Percentiles rank a stretch among this genome's conserved stretches.
These are phyloP conservation scores for Tamias sibiricus DNA, from an alignment of 2,113 vertebrate species.

Conservation along the genomic window DNA sequence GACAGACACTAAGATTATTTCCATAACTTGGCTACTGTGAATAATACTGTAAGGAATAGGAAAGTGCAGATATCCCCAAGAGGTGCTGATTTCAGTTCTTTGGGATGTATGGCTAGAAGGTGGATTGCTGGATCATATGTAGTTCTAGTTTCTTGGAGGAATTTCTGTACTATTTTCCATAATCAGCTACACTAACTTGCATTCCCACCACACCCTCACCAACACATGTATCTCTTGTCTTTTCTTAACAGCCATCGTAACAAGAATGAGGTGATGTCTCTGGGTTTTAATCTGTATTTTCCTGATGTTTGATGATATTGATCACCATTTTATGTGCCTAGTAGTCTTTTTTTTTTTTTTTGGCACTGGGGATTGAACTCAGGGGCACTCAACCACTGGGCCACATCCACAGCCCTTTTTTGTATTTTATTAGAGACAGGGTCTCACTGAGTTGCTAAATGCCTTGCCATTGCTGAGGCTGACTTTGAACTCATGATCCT, in stretches of 20 bases:
- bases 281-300: not conserved
- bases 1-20: not conserved
- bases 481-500: no score
- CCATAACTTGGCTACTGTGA: not conserved
- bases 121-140: not conserved
- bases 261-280: not conserved
- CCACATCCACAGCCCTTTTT: no score
- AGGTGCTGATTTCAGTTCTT: not conserved
- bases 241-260: not conserved
- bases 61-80: not conserved
- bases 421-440: no score
- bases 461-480: no score
- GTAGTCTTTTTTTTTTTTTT: no score
- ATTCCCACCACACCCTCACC: not conserved
- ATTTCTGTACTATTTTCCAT: not conserved
- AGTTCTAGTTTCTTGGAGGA: not conserved
- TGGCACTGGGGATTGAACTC: no score
- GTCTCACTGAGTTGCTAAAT: no score
- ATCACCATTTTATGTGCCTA: not conserved
- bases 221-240: not conserved
- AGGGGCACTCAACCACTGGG: no score
- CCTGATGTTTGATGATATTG: not conserved
- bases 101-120: not conserved
- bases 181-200: not conserved
- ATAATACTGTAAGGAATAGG: not conserved